Conservation (phyloP, 2,888 invertebrate species). For the Ennomos fuscantarius region DNA sequence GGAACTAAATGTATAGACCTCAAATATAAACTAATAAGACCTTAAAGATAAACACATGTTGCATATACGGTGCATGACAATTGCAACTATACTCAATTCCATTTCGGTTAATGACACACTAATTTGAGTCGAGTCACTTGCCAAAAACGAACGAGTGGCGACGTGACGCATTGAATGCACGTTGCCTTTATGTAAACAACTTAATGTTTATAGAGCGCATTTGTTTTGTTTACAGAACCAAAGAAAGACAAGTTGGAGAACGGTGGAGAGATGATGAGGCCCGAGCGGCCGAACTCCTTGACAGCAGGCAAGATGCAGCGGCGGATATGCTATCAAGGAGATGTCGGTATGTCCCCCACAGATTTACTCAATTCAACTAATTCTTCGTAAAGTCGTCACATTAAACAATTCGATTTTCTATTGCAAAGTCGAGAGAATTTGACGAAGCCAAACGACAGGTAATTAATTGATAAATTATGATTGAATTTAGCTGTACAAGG, state of each 20-base stretch:
- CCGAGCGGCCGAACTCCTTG: conserved; percentile 92
- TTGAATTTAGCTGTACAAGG: too few relatives aligned
- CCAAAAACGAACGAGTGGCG: conserved; percentile 19
- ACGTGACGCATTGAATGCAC: conserved; percentile 9
- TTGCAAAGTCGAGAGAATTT: too few relatives aligned
- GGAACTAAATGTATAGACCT: background rate
- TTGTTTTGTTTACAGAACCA: conserved; percentile 90
- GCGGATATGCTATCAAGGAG: conserved; percentile 92
- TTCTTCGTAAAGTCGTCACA: too few relatives aligned
- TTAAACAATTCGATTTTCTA: too few relatives aligned
- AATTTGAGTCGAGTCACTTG: conserved; percentile 21
- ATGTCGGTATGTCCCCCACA: conserved; percentile 80
- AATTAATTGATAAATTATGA: too few relatives aligned
- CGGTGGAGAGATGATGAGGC: conserved; percentile 85
- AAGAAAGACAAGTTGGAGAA: conserved; percentile 96
- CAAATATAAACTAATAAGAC: conserved; percentile 5
- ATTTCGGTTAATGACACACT: conserved; percentile 23
- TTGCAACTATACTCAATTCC: conserved; percentile 21
- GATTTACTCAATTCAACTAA: too few relatives aligned
- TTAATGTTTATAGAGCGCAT: conserved; percentile 23
- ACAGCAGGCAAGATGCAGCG: conserved; percentile 91
- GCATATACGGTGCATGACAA: conserved; percentile 18
- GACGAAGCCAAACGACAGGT: too few relatives aligned
- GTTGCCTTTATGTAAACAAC: conserved; percentile 8
- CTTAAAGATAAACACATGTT: conserved; percentile 5